Evolutionary conservation across 2,888 invertebrate genomes (phyloP).

Genomic region (Ophion ventricosus): DNA sequence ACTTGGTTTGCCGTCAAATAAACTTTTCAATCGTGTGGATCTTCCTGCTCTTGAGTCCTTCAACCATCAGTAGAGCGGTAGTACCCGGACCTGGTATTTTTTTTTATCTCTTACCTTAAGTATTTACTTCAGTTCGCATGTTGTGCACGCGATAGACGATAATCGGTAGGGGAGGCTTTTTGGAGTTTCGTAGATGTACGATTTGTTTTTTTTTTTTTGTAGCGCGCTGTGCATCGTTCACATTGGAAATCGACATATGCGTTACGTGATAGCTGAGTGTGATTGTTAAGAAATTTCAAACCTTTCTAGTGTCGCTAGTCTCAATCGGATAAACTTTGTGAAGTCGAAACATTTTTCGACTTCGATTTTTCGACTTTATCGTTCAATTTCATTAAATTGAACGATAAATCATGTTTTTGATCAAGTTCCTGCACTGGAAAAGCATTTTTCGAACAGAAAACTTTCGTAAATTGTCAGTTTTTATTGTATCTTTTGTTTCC

Average conservation of each 20-base stretch:
- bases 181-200: not conserved
- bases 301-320: not conserved
- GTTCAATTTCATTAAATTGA: too few species aligned
- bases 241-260: not conserved
- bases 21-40: constrained; percentile 66
- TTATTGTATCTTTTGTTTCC: too few species aligned
- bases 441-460: not conserved
- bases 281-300: not conserved
- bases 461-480: not conserved
- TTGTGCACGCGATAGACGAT: constrained; percentile 42
- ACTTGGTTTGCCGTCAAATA: constrained; percentile 53
- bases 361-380: too few species aligned
- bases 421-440: not conserved
- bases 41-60: constrained; percentile 31
- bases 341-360: too few species aligned
- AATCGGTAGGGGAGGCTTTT: not conserved
- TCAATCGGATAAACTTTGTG: not conserved
- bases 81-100: constrained; percentile 42
- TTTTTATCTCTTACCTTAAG: not conserved
- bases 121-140: constrained; percentile 43
- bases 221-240: not conserved
- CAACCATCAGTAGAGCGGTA: constrained; percentile 63
- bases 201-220: not conserved
- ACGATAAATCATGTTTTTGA: not conserved
- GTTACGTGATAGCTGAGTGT: not conserved